phyloP scores from a whole-genome alignment of 2,113 vertebrate genomes.

The Hippocampus comes region DNA sequence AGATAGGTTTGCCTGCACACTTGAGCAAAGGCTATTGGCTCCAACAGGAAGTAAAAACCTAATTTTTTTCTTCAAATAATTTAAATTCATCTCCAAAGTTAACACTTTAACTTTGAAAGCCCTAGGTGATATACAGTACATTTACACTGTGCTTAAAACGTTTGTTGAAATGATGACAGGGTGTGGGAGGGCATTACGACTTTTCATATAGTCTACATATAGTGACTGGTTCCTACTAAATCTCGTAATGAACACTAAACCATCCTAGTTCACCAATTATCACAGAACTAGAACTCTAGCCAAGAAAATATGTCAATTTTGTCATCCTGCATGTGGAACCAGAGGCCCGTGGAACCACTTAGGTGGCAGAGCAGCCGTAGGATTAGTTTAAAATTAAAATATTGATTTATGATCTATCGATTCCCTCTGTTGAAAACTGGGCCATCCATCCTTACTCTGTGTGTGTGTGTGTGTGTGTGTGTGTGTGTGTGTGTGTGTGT shows the following conservation, averaged over 20 bases:
- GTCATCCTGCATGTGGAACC: slow-evolving; percentile 8
- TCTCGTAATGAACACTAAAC: background rate
- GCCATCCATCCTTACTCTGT: slow-evolving; percentile 8
- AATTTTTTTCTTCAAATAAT: no score
- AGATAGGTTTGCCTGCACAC: no score
- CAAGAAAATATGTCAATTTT: background rate
- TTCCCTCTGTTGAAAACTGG: slow-evolving; percentile 8
- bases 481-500: no score
- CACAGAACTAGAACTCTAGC: background rate
- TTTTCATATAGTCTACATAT: background rate
- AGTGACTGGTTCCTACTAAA: background rate
- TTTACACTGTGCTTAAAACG: no score
- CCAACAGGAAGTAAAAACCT: no score
- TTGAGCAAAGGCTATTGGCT: no score
- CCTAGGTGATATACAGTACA: no score
- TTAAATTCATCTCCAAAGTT: no score
- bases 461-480: background rate
- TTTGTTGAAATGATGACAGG: no score
- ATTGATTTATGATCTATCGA: slow-evolving; percentile 31
- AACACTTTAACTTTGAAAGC: no score
- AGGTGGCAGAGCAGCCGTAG: slow-evolving; percentile 7
- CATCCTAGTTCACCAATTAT: background rate
- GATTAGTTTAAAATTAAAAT: slow-evolving; percentile 26
- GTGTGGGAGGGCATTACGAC: background rate
- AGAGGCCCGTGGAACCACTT: slow-evolving; percentile 2